Evolutionary conservation across 2,113 vertebrate species (phyloP), one percentile per base, ranked within the genome.

Genomic region (Lonchura striata): DNA sequence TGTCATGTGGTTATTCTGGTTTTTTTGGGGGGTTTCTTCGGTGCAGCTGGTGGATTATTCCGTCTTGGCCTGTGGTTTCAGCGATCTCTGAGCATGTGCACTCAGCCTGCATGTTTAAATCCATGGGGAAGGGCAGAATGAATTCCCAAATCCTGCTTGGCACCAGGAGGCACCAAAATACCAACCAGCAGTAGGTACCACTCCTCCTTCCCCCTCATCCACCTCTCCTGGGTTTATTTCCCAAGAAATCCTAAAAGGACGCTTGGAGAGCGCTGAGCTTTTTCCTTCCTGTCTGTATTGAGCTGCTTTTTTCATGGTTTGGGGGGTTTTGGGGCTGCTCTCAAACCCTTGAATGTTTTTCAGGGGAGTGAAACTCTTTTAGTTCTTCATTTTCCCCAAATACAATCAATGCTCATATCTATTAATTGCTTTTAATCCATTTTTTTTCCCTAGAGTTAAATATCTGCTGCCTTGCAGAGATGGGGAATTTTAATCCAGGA

Each of bases 201-300:
- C 72, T 81, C 56, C 71, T 44, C 92, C 53, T 74, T 66, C 80
- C 95, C 90, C 80, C 82, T 78, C 80, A 28, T 19, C 72, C 75
- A 5, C 80, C 92, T 72, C 28, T 16, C 72, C 64, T 8, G 3
- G 24, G 42, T 47, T 72, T 5, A 15, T 75, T 79, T 25, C 87
- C 66, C 47, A 60, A 11, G 4, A 20, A 25, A 84, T 52, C 91
- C 63, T 46, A 9, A 60, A 78, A 76, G 89, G 95, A 92, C 92
- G 79, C 92, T 15, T 66, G 64, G 16, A 59, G 53, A 82, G 77
- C 87, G 5, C 35, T 1, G 79, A 94, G 94, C 94, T 94, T 92
- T 96, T 95, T 95, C 95, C 95, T 95, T 92, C 96, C 96, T 89
- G 83, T 89, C 94, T 95, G 91, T 52, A 13, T 20, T 56, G 21